Evolutionary conservation across 1,140 invertebrate species (phyloP).

Genomic region (Agraylea sexmaculata): DNA sequence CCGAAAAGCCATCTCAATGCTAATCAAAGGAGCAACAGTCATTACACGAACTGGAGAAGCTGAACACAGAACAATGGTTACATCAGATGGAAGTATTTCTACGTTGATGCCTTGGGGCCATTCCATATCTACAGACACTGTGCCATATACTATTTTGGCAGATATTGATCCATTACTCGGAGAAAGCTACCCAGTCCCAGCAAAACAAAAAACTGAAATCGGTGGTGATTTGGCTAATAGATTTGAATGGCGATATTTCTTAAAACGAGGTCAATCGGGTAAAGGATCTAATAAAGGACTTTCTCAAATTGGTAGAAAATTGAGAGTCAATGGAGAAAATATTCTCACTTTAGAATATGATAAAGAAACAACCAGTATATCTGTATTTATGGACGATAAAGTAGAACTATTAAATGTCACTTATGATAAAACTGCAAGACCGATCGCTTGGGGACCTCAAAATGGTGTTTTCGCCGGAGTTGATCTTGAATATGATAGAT

Average conservation of each 20-base stretch:
- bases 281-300: conserved; percentile 51
- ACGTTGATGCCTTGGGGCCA: conserved; percentile 72
- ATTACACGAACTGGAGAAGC: conserved; percentile 67
- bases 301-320: conserved; percentile 70
- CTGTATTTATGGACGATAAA: conserved; percentile 80
- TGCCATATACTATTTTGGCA: conserved; percentile 69
- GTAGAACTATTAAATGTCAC: conserved; percentile 82
- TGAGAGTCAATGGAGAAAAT: conserved; percentile 84
- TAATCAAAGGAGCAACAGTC: conserved; percentile 79
- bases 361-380: conserved; percentile 75
- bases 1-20: conserved; percentile 65
- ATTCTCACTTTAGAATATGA: conserved; percentile 87
- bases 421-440: conserved; percentile 82
- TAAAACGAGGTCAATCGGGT: conserved; percentile 53
- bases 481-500: conserved; percentile 85
- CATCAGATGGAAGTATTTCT: conserved; percentile 71
- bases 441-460: conserved; percentile 78
- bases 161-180: conserved; percentile 74
- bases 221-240: conserved; percentile 82
- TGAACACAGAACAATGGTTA: conserved; percentile 65
- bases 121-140: conserved; percentile 71
- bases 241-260: conserved; percentile 90
- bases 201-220: conserved; percentile 78
- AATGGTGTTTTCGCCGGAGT: conserved; percentile 77
- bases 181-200: conserved; percentile 82